Evolutionary conservation across 2,797 vertebrate genomes (phyloP), one percentile per base, ranked within the genome.

Genomic region (Gallirallus australis): DNA sequence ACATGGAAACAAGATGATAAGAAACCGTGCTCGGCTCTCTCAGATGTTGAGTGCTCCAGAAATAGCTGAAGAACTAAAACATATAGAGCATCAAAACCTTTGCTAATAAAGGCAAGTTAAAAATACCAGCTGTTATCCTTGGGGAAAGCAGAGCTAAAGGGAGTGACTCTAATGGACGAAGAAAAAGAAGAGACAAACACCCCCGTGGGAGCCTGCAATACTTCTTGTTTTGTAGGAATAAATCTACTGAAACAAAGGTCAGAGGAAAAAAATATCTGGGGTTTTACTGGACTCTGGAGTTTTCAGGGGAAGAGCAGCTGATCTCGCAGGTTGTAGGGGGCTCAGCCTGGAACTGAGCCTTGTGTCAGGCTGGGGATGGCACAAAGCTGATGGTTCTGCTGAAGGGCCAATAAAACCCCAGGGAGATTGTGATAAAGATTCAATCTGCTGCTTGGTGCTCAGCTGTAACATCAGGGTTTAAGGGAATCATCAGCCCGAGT

Each of bases 81-180:
- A 89, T 1, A 82, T 1, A 85, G 64, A 87, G 79, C 87, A 93
- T 78, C 86, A 91, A 94, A 94, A 90, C 92, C 87, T 94, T 82
- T 3, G 3, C 86, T 95, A 91, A 92, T 82, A 96, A 95, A 96
- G 87, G 68, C 81, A 73, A 92, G 93, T 81, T 95, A 94, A 93
- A 95, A 96, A 96, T 94, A 96, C 33, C 94, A 75, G 75, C 80
- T 63, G 86, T 47, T 91, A 76, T 80, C 86, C 83, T 35, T 42
- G 30, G 61, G 96, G 91, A 83, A 6, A 92, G 83, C 76, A 68
- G 61, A 95, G 84, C 57, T 83, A 61, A 84, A 92, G 79, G 78
- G 39, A 79, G 33, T 61, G 89, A 85, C 69, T 93, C 76, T 85
- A 87, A 96, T 77, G 92, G 75, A 85, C 72, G 71, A 47, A 40